Evolutionary conservation across 2,797 vertebrate genomes (phyloP), one percentile per base, ranked within the genome.

Genomic region (Platyrinchus mystaceus): DNA sequence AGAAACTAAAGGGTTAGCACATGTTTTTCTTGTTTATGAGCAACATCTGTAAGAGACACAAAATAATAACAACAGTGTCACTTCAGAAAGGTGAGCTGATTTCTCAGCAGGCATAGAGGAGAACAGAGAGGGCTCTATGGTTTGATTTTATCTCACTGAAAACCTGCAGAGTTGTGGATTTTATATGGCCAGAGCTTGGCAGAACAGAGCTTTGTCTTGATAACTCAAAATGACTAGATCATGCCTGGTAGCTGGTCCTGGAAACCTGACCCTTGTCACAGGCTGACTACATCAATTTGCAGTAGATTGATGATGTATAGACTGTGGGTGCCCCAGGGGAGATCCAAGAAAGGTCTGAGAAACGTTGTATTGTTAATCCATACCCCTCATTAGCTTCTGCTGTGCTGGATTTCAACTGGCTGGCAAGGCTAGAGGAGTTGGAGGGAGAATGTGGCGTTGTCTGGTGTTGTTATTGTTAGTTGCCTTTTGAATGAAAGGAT

Each of bases 181-280:
- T 93, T 87, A 68, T 70, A 32, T 80, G 59, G 22, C 78, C 6
- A 5, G 53, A 74, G 30, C 67, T 84, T 6, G 5, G 83, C 86
- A 91, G 89, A 93, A 62, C 77, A 77, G 91, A 92, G 58, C 59
- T 93, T 95, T 96, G 85, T 91, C 85, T 78, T 92, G 93, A 13
- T 95, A 96, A 96, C 89, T 95, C 85, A 90, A 56, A 95, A 97
- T 80, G 87, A 96, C 93, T 96, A 94, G 91, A 95, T 97, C 94
- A 94, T 95, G 95, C 92, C 89, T 96, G 70, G 83, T 95, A 94
- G 94, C 93, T 94, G 73, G 58, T 91, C 74, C 69, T 95, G 71
- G 95, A 96, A 96, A 95, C 84, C 90, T 95, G 93, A 95, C 90
- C 95, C 84, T 95, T 93, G 88, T 94, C 91, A 93, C 87, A 95